A percentile compares a stretch with the other conserved stretches of the same genome.
phyloP scores from a whole-genome alignment of 2,113 vertebrate species.

The Carassius gibelio region DNA sequence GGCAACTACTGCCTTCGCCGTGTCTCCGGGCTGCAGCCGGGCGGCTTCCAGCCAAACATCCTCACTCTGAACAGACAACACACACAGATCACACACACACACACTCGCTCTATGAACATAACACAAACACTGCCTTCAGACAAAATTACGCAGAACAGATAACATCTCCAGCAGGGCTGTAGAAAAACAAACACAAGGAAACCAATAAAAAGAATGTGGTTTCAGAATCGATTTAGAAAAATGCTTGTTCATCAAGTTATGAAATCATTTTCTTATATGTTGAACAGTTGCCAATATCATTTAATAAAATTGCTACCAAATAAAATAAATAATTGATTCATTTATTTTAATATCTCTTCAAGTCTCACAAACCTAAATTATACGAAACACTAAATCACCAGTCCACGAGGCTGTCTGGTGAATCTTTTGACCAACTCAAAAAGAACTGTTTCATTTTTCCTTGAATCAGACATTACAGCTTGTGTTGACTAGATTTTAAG shows the following conservation, averaged over 20 bases:
- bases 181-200: neutral
- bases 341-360: too few relatives aligned
- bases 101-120: conserved; percentile 65
- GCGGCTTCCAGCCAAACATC: conserved; percentile 98
- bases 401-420: too few relatives aligned
- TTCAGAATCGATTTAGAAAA: neutral
- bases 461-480: too few relatives aligned
- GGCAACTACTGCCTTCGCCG: conserved; percentile 95
- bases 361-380: too few relatives aligned
- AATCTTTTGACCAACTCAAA: too few relatives aligned
- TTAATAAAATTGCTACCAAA: too few relatives aligned
- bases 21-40: conserved; percentile 93
- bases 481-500: too few relatives aligned
- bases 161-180: neutral
- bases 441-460: too few relatives aligned
- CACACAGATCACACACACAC: neutral
- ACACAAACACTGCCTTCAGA: neutral
- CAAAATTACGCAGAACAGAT: too few relatives aligned
- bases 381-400: too few relatives aligned
- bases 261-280: neutral
- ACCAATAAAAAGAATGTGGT: neutral
- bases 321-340: too few relatives aligned
- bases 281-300: too few relatives aligned
- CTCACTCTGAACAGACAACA: conserved; percentile 82
- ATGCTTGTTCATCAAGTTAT: neutral